Percentiles rank a stretch among this genome's conserved stretches.
Conservation (phyloP, 2,888 invertebrate species). For the Hyposoter dolosus region DNA sequence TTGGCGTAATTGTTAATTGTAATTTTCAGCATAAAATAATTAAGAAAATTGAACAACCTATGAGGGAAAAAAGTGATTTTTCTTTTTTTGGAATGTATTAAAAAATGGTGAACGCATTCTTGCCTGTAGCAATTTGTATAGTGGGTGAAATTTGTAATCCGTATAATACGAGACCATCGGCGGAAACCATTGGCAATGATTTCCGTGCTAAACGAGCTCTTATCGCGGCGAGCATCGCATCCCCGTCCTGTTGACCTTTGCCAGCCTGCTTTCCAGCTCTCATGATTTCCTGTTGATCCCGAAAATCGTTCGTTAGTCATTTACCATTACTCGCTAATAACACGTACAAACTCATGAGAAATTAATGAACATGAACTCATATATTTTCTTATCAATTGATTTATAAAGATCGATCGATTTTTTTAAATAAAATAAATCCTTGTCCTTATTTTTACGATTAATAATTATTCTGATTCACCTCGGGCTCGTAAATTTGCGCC, state of each 20-base stretch:
- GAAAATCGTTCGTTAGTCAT: conserved; percentile 41
- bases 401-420: neutral
- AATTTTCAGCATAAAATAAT: neutral
- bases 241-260: conserved; percentile 86
- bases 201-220: conserved; percentile 91
- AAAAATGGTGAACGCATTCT: conserved; percentile 13
- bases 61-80: neutral
- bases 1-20: neutral
- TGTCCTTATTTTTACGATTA: neutral
- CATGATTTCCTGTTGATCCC: conserved; percentile 85
- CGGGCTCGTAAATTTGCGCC: conserved; percentile 87
- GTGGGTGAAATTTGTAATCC: conserved; percentile 88
- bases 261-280: conserved; percentile 88
- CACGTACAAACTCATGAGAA: neutral
- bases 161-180: conserved; percentile 91
- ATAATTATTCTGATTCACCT: conserved; percentile 73
- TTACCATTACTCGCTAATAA: neutral
- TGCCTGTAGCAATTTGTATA: conserved; percentile 79
- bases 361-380: neutral
- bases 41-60: neutral
- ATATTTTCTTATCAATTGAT: neutral
- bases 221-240: conserved; percentile 88
- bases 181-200: conserved; percentile 89
- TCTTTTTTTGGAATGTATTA: neutral
- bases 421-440: neutral